Percentiles rank a stretch among this genome's conserved stretches.
Conservation (phyloP, 1,140 invertebrate species). For the Homalodisca vitripennis region DNA sequence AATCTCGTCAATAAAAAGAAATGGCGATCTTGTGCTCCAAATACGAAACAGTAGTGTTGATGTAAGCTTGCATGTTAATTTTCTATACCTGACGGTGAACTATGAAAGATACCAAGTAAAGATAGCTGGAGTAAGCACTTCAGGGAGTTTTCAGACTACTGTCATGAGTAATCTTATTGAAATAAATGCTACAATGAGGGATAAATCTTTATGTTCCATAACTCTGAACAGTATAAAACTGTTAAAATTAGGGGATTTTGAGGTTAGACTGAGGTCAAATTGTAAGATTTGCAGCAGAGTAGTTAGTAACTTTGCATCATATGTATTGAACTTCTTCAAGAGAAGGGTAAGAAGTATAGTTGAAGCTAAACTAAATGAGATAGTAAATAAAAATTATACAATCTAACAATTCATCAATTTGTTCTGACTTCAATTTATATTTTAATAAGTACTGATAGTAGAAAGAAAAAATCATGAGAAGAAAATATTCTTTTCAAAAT, state of each 20-base stretch:
- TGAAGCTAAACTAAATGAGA: background rate
- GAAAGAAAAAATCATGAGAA: no score
- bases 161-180: background rate
- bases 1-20: background rate
- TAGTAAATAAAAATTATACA: background rate
- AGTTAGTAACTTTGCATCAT: background rate
- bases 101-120: slow-evolving; percentile 3
- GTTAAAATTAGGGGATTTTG: background rate
- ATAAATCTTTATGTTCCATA: background rate
- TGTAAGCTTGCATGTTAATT: background rate
- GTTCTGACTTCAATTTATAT: no score
- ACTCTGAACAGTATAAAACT: background rate
- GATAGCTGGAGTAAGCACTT: background rate
- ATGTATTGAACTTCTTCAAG: background rate
- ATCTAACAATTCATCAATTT: background rate
- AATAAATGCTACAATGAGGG: background rate
- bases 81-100: slow-evolving; percentile 3
- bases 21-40: background rate
- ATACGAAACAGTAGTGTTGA: slow-evolving; percentile 11
- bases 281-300: background rate
- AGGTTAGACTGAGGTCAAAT: background rate
- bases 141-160: slow-evolving; percentile 1
- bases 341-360: background rate
- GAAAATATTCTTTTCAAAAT: no score
- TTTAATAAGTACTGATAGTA: no score